Percentiles rank a stretch among this genome's conserved stretches.
Conservation (phyloP, 2,113 vertebrate species). For the Elaphurus davidianus region DNA sequence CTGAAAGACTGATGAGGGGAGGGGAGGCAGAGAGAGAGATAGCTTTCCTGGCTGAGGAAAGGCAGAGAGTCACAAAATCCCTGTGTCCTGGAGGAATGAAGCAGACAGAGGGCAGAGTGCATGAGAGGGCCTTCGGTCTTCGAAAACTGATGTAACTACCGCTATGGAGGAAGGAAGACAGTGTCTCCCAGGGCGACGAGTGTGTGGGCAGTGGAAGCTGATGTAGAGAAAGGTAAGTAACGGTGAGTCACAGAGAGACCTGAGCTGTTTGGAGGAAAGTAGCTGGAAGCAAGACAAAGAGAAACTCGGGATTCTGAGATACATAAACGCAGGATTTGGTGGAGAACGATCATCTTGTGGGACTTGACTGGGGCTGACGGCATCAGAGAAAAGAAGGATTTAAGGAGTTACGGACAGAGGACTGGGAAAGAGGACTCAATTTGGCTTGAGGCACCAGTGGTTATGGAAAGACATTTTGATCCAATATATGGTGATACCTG, state of each 20-base stretch:
- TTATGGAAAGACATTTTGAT: background rate
- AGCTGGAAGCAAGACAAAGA: background rate
- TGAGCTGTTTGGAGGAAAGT: background rate
- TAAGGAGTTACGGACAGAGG: background rate
- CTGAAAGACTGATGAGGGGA: background rate
- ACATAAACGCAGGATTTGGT: background rate
- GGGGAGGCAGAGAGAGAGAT: background rate
- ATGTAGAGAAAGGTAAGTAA: background rate
- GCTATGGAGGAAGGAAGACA: background rate
- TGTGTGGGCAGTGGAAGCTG: accelerated
- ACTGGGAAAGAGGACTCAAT: background rate
- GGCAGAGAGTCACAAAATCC: background rate
- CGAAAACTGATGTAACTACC: background rate
- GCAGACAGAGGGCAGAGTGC: background rate
- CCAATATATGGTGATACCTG: background rate
- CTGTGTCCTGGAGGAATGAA: too few relatives aligned
- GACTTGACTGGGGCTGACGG: background rate
- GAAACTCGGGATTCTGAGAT: background rate
- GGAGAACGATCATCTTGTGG: background rate
- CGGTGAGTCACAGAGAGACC: background rate
- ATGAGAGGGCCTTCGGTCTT: background rate
- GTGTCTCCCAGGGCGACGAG: accelerated
- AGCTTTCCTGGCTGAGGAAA: background rate
- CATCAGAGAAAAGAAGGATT: background rate
- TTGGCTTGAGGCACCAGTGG: background rate